Evolutionary conservation across 2,113 vertebrate genomes (phyloP).

Genomic region (Microcebus murinus): DNA sequence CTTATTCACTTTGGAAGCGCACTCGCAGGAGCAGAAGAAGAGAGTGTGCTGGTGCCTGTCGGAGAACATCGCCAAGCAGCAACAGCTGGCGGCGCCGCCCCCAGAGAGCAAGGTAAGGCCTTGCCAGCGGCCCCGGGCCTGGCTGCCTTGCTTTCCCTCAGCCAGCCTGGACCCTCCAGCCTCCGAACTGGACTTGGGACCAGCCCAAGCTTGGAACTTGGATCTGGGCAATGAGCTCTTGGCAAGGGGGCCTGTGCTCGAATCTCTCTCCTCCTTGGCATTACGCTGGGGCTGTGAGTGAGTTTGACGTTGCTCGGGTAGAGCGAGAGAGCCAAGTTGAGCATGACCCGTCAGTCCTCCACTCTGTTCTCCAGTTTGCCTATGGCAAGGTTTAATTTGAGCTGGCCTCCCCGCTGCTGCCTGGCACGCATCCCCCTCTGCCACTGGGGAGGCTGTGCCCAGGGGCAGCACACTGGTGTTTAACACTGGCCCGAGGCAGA

Average conservation of each 20-base stretch:
- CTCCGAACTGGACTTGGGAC: background rate
- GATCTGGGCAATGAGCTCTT: background rate
- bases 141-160: background rate
- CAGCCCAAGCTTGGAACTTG: background rate
- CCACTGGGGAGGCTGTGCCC: background rate
- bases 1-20: conserved; percentile 97
- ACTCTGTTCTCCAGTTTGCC: background rate
- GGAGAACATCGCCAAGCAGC: conserved; percentile 96
- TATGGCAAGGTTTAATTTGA: background rate
- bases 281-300: background rate
- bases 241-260: background rate
- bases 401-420: background rate
- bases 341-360: background rate
- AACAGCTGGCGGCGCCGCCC: conserved; percentile 85
- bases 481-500: background rate
- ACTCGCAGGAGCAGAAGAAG: conserved; percentile 95
- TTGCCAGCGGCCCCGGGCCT: rapidly evolving
- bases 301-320: background rate
- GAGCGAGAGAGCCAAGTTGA: background rate
- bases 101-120: conserved; percentile 90
- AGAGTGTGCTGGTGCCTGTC: conserved; percentile 96
- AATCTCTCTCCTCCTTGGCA: background rate
- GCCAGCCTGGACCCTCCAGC: background rate
- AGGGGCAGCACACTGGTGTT: background rate
- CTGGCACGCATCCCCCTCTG: background rate